Percentiles rank a stretch among this genome's conserved stretches.
phyloP scores from a whole-genome alignment of 2,113 vertebrate genomes.

The Arenaria interpres region DNA sequence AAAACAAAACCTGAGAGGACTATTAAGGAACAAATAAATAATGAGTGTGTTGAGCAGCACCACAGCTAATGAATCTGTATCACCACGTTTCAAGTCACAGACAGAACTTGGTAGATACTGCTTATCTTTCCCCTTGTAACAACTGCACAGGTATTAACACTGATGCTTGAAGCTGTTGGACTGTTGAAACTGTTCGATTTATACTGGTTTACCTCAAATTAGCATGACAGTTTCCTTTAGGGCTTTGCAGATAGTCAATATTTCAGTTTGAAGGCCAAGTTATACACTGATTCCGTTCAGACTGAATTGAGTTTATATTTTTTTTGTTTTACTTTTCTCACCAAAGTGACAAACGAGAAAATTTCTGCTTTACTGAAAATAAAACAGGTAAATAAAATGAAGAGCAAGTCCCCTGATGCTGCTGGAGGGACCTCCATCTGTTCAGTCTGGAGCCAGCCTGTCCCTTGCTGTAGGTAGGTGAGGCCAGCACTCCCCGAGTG shows the following conservation, averaged over 20 bases:
- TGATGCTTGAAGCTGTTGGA: neutral
- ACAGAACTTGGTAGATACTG: neutral
- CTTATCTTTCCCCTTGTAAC: neutral
- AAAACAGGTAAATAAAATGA: neutral
- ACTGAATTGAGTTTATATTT: neutral
- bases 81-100: neutral
- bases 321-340: neutral
- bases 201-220: neutral
- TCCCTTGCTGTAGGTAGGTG: neutral
- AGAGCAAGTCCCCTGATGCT: neutral
- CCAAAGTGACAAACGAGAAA: neutral
- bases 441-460: neutral
- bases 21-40: conserved; percentile 17
- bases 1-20: neutral
- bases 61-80: neutral
- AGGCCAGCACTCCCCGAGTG: neutral
- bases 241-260: neutral
- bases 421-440: neutral
- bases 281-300: neutral
- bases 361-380: neutral
- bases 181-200: neutral
- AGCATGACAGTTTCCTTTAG: neutral
- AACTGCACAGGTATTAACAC: neutral
- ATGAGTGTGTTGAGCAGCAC: neutral
- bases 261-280: neutral